Evolutionary conservation across 2,113 vertebrate species (phyloP), one percentile per base, ranked within the genome.

Genomic region (Nipponia nippon): DNA sequence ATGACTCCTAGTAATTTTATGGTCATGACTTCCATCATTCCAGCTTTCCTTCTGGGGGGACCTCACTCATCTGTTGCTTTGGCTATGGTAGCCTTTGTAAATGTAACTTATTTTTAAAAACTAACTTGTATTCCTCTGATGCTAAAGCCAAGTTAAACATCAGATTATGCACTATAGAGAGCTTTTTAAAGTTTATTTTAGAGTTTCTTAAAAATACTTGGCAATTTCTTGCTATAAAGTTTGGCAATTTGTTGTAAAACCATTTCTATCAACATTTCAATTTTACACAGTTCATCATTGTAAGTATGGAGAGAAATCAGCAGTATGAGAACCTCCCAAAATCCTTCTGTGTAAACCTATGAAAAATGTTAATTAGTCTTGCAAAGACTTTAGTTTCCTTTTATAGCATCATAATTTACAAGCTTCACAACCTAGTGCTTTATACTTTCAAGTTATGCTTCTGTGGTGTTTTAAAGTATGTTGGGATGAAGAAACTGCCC

Each of bases 341-440:
- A 92, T 88, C 29, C 10, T 76, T 86, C 42, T 32, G 21, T 55
- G 5, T 50, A 95, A 90, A 90, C 52, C n/a, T 85, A 72, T 83
- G 62, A 85, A 88, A 92, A 90, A 92, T 71, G 27, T 67, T 90
- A 97, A 85, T 85, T 93, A 78, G n/a, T 63, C 52, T 62, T 88
- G 19, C n/a, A 86, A 90, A 96, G 65, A 46, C 11, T 56, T 85
- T 42, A 16, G 20, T 77, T 89, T 92, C 42, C 10, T 92, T 76
- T 95, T 92, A 80, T 42, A 83, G n/a, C 8, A 34, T 22, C 38
- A 38, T 63, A 50, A 92, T 85, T 90, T 94, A 62, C 27, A 90
- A 59, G 22, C 29, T 85, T 86, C 44, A 59, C 15, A 62, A 67
- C 32, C 13, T 62, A 82, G 32, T 53, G 18, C 13, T 87, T 85